Percentiles rank a stretch among this genome's conserved stretches.
These are phyloP conservation scores for Parnassius glacialis DNA, from an alignment of 2,888 invertebrate genomes.

Conservation along the genomic window DNA sequence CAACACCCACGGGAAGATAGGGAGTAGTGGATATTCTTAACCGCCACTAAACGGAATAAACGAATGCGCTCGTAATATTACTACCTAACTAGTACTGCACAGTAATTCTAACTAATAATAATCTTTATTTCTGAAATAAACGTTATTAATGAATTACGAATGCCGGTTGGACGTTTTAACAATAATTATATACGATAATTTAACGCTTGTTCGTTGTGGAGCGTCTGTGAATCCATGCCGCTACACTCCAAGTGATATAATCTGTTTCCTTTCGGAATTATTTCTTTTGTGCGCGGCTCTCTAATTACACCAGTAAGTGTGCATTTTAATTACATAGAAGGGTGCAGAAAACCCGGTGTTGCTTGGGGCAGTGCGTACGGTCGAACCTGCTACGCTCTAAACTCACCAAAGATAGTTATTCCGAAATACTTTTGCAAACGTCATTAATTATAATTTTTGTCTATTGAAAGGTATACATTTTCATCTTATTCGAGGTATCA, in stretches of 20 bases:
- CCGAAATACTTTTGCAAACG: too few relatives aligned
- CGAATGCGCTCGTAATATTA: too few relatives aligned
- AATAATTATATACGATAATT: slow-evolving; percentile 28
- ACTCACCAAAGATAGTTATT: neutral
- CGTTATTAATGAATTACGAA: slow-evolving; percentile 13
- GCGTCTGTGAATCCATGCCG: slow-evolving; percentile 33
- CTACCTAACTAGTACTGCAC: too few relatives aligned
- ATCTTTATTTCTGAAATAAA: slow-evolving; percentile 10
- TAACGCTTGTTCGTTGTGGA: slow-evolving; percentile 26
- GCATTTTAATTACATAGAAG: slow-evolving; percentile 70
- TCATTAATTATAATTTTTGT: too few relatives aligned
- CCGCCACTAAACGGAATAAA: too few relatives aligned
- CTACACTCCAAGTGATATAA: slow-evolving; percentile 53
- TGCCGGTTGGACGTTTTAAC: slow-evolving; percentile 18
- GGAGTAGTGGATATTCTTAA: too few relatives aligned
- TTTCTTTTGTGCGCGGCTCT: slow-evolving; percentile 56
- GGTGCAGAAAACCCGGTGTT: slow-evolving; percentile 46
- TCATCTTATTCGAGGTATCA: too few relatives aligned
- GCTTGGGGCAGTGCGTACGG: slow-evolving; percentile 11
- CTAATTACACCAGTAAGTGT: slow-evolving; percentile 61
- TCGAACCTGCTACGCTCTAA: neutral
- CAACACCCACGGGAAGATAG: too few relatives aligned
- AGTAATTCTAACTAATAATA: slow-evolving; percentile 1
- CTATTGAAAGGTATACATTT: too few relatives aligned
- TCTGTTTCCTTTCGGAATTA: slow-evolving; percentile 55